Conservation (phyloP, 2,113 vertebrate genomes). For the Ginglymostoma cirratum region DNA sequence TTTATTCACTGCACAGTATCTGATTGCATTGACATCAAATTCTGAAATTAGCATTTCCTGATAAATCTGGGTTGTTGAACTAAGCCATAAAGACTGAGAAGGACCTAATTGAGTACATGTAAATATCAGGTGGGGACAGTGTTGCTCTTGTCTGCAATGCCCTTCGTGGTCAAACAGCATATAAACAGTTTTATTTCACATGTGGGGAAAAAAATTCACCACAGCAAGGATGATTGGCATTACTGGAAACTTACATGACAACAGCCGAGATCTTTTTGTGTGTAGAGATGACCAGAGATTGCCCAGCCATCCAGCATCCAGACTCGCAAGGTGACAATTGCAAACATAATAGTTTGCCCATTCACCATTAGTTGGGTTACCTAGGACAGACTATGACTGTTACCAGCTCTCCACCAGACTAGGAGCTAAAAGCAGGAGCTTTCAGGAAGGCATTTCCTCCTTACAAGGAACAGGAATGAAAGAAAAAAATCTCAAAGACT, state of each 20-base stretch:
- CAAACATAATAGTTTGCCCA: background rate
- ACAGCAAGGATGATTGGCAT: background rate
- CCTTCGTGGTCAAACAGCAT: background rate
- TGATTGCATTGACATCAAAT: background rate
- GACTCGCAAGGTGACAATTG: background rate
- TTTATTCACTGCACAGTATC: slow-evolving; percentile 27
- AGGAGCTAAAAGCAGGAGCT: background rate
- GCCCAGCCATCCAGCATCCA: background rate
- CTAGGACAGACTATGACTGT: background rate
- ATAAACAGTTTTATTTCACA: background rate
- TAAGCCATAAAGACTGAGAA: background rate
- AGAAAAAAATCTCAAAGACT: background rate
- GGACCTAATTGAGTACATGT: background rate
- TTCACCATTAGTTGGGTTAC: background rate
- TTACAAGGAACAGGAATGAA: background rate
- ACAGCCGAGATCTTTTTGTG: background rate
- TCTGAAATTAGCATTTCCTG: background rate
- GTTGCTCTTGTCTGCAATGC: background rate
- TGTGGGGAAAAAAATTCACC: background rate
- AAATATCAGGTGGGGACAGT: background rate
- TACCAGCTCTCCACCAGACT: background rate
- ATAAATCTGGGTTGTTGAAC: background rate
- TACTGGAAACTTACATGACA: background rate
- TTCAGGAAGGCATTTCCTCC: background rate
- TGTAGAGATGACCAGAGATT: background rate